A percentile compares a stretch with the other conserved stretches of the same genome.
phyloP scores from a whole-genome alignment of 2,888 invertebrate genomes.

The Sarcophaga carnaria region DNA sequence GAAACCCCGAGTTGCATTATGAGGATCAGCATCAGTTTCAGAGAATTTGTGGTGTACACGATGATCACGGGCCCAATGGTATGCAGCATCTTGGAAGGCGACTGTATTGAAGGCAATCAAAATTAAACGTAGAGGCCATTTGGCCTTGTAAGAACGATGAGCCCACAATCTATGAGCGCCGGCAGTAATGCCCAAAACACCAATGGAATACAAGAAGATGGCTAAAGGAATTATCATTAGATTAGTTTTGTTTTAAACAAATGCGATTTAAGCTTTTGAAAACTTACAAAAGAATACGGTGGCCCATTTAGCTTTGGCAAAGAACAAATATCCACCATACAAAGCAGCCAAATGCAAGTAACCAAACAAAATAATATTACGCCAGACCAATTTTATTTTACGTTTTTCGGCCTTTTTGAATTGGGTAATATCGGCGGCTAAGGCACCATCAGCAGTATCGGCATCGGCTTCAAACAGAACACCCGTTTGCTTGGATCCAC shows the following conservation, averaged over 20 bases:
- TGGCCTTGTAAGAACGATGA: conserved; percentile 97
- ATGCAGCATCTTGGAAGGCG: conserved; percentile 92
- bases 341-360: conserved; percentile 89
- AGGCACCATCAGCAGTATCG: conserved; percentile 84
- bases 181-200: conserved; percentile 96
- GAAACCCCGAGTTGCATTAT: conserved; percentile 95
- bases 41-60: conserved; percentile 95
- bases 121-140: conserved; percentile 91
- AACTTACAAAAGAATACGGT: conserved; percentile 89
- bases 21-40: conserved; percentile 96
- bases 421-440: conserved; percentile 83
- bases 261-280: not conserved
- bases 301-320: conserved; percentile 88
- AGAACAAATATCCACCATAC: conserved; percentile 88
- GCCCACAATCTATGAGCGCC: conserved; percentile 98
- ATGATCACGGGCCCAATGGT: conserved; percentile 91
- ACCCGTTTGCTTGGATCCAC: conserved; percentile 81
- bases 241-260: not conserved
- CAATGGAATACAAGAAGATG: conserved; percentile 87
- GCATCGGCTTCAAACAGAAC: conserved; percentile 86
- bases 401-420: conserved; percentile 84
- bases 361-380: conserved; percentile 89
- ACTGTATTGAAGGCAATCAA: conserved; percentile 92
- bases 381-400: conserved; percentile 88
- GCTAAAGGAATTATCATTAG: conserved; percentile 82